Evolutionary conservation across 2,113 vertebrate genomes (phyloP).

Genomic region (Oceanodroma tethys): DNA sequence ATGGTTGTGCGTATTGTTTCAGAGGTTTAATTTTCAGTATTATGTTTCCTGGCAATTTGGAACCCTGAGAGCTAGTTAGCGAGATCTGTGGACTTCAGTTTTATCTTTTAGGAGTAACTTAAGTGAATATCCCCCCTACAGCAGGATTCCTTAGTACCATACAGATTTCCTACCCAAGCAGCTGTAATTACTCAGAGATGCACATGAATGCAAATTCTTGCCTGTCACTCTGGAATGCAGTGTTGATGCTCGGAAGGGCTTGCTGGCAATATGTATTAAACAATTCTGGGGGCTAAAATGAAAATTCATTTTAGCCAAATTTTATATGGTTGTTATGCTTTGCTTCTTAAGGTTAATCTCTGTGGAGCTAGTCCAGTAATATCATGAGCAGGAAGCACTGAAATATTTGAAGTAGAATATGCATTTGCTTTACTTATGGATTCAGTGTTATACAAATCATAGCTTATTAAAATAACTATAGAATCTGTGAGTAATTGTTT

Average conservation of each 20-base stretch:
- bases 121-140: not conserved
- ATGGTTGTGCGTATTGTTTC: not conserved
- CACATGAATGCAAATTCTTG: conserved; percentile 51
- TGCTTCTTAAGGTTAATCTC: not conserved
- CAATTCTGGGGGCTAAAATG: conserved; percentile 11
- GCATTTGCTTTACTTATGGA: conserved; percentile 14
- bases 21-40: not conserved
- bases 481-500: conserved; percentile 49
- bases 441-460: conserved; percentile 18
- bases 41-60: not conserved
- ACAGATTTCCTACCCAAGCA: not conserved
- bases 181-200: conserved; percentile 62
- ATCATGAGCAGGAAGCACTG: conserved; percentile 14
- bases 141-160: not conserved
- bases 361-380: conserved; percentile 6
- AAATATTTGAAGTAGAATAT: conserved; percentile 25
- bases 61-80: not conserved
- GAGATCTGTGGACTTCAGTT: not conserved
- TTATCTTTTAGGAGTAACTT: not conserved
- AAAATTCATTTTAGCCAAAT: conserved; percentile 43
- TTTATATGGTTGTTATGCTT: conserved; percentile 32
- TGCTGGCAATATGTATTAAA: conserved; percentile 26
- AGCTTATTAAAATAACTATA: conserved; percentile 44
- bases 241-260: conserved; percentile 30
- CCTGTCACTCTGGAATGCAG: conserved; percentile 41